Evolutionary conservation across 2,888 invertebrate species (phyloP), one percentile per base, ranked within the genome.

Genomic region (Byasa hedistus): DNA sequence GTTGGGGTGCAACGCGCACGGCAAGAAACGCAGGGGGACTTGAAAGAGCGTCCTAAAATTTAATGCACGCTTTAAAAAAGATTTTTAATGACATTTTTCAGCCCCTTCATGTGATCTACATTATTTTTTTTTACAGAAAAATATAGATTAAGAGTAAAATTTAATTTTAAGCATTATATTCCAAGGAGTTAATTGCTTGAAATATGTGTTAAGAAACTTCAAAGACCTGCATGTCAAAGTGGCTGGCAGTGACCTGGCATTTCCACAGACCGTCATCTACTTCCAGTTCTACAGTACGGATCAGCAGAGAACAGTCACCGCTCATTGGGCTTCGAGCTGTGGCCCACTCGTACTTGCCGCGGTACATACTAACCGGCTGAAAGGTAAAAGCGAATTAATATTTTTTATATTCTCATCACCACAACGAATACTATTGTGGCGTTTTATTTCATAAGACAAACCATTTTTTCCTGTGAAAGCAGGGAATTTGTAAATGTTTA

Each of bases 221-320:
- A n/a, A 48, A n/a, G 75, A 91, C 92, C 87, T 94, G 95, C 5
- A 94, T 93, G 69, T 95, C 95, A 79, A 95, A 96, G 85, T 96
- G 96, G 82, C 97, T 97, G 57, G 97, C 96, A n/a, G 97, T 97
- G 72, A 98, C 96, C 87, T 98, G 97, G 82, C 97, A 98, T 88
- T 97, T 96, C 97, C 97, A 98, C 73, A 95, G 94, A 2, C 97
- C 97, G 79, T 97, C 97, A 79, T 98, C 97, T 72, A 96, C 95
- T 81, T 97, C 96, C 66, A 97, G 88, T 55, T 96, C 95, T 55
- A 97, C 96, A 55, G 96, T 95, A 70, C 96, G 93, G 71, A 98
- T 95, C 95, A 96, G 96, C 68, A 98, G 92, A 61, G 96, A 96
- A 86, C 97, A 97, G 87, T 97, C 97, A 2, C 96, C 96, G 1